Conservation (phyloP, 2,888 invertebrate genomes). For the Pristionchus japonicus region DNA sequence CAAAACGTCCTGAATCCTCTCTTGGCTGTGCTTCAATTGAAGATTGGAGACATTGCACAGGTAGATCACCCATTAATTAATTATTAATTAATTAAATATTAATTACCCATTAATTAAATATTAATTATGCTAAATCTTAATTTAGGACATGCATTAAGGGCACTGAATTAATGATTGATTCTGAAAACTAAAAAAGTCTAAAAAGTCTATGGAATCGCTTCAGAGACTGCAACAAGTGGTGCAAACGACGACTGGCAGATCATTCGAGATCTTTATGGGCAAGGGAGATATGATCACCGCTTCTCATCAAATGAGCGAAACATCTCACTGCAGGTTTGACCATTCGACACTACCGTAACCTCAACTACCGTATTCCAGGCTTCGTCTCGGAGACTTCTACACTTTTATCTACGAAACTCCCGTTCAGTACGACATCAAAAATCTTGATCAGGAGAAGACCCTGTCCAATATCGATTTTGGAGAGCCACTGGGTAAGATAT, state of each 20-base stretch:
- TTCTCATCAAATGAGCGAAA: constrained; percentile 38
- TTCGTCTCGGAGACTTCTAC: background rate
- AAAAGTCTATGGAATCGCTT: too few relatives aligned
- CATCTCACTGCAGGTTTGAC: constrained; percentile 38
- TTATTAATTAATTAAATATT: too few relatives aligned
- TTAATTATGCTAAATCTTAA: too few relatives aligned
- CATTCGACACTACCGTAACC: background rate
- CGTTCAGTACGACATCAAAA: constrained; percentile 7
- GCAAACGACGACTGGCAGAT: background rate
- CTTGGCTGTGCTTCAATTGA: background rate
- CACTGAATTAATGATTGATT: background rate
- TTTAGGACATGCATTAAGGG: too few relatives aligned
- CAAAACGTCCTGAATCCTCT: background rate
- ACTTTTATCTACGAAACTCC: constrained; percentile 31
- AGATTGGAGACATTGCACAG: constrained; percentile 35
- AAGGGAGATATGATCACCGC: constrained; percentile 10
- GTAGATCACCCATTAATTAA: too few relatives aligned
- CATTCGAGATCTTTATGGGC: constrained; percentile 30
- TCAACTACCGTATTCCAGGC: background rate
- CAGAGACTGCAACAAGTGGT: constrained; percentile 33
- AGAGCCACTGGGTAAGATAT: background rate
- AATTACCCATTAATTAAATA: too few relatives aligned
- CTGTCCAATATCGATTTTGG: constrained; percentile 38
- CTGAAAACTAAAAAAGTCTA: background rate
- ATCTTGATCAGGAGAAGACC: background rate